Evolutionary conservation across 2,797 vertebrate species (phyloP), one percentile per base, ranked within the genome.

Genomic region (Rhabdomys pumilio): DNA sequence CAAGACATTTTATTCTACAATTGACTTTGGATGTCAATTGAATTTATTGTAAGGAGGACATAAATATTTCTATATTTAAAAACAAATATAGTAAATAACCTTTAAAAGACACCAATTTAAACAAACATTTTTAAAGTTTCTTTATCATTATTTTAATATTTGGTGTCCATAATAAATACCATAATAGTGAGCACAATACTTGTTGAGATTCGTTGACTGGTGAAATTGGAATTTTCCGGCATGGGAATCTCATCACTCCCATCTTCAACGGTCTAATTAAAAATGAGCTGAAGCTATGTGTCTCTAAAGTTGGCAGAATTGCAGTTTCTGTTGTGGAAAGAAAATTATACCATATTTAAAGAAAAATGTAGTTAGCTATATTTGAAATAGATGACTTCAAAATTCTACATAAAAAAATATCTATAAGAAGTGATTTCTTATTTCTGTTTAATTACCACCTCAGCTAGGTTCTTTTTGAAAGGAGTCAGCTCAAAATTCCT

Each of bases 341-440:
- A 57, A 96, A 96, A 93, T 90, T 88, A 89, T 22, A 1, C 20
- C 14, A 65, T 55, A 63, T 92, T 93, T 67, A 34, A 94, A 89
- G n/a, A 92, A 95, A 93, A 93, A 93, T 76, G 31, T 84, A 29
- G 13, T 91, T 69, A 91, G 73, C 81, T 95, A 72, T 93, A 89
- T 97, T 94, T 89, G 73, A 92, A 93, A 85, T 73, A 24, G 63
- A 38, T 34, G 29, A 8, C 4, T 91, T 86, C 61, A 94, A 92
- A 94, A 79, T 73, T 80, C 80, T 84, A 6, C 53, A n/a, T 77
- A 93, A 41, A 93, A 41, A 17, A 65, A 63, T 93, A 81, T 17
- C 1, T 72, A 31, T 84, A 93, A 53, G n/a, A 6, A 92, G 77
- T 67, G 44, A 38, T n/a, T 93, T 72, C 10, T 44, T 44, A 44